Conservation (phyloP, 2,888 invertebrate genomes). For the Drosophila anomalata region DNA sequence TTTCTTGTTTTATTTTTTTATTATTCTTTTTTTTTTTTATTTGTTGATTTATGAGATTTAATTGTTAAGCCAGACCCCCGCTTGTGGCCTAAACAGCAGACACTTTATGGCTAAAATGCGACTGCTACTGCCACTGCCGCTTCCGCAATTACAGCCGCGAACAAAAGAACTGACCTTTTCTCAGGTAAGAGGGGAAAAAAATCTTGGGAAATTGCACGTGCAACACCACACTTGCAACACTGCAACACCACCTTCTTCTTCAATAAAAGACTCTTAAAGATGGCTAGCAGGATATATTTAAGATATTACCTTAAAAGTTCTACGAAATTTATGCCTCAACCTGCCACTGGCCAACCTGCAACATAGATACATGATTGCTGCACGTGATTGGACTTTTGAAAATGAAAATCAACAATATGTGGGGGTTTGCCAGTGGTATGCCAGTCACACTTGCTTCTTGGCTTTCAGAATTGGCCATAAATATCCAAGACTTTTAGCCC, state of each 20-base stretch:
- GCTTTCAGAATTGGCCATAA: constrained; percentile 61
- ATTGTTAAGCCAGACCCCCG: constrained; percentile 17
- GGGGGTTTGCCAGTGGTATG: constrained; percentile 63
- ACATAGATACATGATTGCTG: constrained; percentile 22
- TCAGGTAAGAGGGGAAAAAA: not conserved
- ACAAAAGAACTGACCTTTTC: constrained; percentile 52
- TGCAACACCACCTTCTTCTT: no score
- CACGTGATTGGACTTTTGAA: constrained; percentile 56
- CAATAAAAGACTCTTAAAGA: constrained; percentile 2
- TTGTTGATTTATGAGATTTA: constrained; percentile 49
- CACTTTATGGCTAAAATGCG: constrained; percentile 16
- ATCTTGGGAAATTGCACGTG: constrained; percentile 24
- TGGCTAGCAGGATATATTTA: not conserved
- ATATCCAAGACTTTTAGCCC: constrained; percentile 27
- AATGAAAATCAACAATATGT: constrained; percentile 35
- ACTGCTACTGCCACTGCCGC: constrained; percentile 53
- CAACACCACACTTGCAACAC: not conserved
- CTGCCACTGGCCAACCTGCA: constrained; percentile 3
- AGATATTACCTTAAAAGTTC: not conserved
- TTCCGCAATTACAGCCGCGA: constrained; percentile 56
- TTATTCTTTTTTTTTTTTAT: not conserved
- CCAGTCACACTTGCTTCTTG: constrained; percentile 59
- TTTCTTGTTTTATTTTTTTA: constrained; percentile 1
- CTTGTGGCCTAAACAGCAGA: not conserved
- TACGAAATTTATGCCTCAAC: constrained; percentile 3